Evolutionary conservation across 2,113 vertebrate genomes (phyloP), one percentile per base, ranked within the genome.

Genomic region (Oreotragus oreotragus): DNA sequence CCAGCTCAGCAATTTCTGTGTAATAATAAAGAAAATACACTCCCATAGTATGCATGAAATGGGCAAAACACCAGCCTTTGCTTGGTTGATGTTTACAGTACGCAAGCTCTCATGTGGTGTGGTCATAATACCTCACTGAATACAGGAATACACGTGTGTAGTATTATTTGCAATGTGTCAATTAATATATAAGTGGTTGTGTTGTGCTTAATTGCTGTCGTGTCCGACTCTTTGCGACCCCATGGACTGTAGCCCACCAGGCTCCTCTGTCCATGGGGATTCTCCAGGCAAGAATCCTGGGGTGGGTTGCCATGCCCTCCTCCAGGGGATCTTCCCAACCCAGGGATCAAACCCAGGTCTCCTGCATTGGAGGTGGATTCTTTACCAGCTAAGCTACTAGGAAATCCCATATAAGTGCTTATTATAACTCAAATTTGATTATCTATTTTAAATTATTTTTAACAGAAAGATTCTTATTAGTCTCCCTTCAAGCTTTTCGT

Each of bases 341-440:
- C n/a, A 70, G 66, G n/a, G 5, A 6, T 23, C n/a, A 12, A 70
- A 70, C n/a, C n/a, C n/a, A 70, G n/a, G 17, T 39, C 66, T 39
- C 66, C 66, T 23, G 5, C n/a, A 39, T 6, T 70, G 66, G n/a
- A 39, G 19, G 10, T 39, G 19, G 66, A 39, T 70, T 70, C 66
- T 73, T 73, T 6, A 70, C n/a, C 66, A 39, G 19, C 64, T 36
- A 36, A 70, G 60, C n/a, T 39, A 70, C n/a, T 39, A 70, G 10
- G 19, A 70, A 23, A 70, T 21, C n/a, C 66, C n/a, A 57, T 58
- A 11, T 43, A 89, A 64, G 7, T 88, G 28, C 4, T 64, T 84
- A 45, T 28, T 51, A 25, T 62, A 62, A 14, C 16, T 91, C 93
- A 96, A 91, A 13, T 97, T 93, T 62, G 30, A 16, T 92, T 84